Evolutionary conservation across 2,888 invertebrate species (phyloP), one percentile per base, ranked within the genome.

Genomic region (Saturnia pavonia): DNA sequence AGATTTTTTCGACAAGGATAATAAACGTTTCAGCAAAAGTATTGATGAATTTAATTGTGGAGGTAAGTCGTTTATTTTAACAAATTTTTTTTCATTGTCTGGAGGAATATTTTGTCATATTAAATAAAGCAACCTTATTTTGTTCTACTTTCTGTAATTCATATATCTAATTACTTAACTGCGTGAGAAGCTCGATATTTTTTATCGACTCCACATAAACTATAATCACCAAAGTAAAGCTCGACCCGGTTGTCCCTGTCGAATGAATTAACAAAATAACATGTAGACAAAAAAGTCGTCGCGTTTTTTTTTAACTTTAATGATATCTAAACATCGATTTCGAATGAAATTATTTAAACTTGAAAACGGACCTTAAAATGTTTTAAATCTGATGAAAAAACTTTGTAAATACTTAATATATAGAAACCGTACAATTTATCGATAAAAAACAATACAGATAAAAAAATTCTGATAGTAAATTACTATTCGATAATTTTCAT

Each of bases 271-370:
- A 54, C 9, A 86, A 88, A 88, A 91, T 83, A 88, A 90, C 87
- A 90, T 87, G 88, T 85, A 88, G 84, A 74, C 86, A 87, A 88
- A 88, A 85, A 85, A 88, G 87, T 87, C 92, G 92, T 85, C 92
- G 91, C 89, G 85, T 84, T 80, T 82, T 77, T 77, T 76, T 77
- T 60, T 76, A 80, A 74, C 80, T 78, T 75, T 79, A 78, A 81
- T 81, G 80, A 82, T 78, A 81, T 80, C 75, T 79, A 79, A 80
- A 68, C 60, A 68, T 70, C 45, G 60, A 67, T 54, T 70, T 81
- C 78, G 77, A 78, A 79, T 80, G 76, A 79, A 77, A 69, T 75
- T 69, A 78, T 76, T 68, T 76, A 77, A 75, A 76, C 76, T 75
- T 77, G 78, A 78, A 77, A 76, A 77, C 75, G 78, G 79, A 80